These are phyloP conservation scores for Hippocampus guttulatus DNA, from an alignment of 2,113 vertebrate genomes.

Conservation along the genomic window DNA sequence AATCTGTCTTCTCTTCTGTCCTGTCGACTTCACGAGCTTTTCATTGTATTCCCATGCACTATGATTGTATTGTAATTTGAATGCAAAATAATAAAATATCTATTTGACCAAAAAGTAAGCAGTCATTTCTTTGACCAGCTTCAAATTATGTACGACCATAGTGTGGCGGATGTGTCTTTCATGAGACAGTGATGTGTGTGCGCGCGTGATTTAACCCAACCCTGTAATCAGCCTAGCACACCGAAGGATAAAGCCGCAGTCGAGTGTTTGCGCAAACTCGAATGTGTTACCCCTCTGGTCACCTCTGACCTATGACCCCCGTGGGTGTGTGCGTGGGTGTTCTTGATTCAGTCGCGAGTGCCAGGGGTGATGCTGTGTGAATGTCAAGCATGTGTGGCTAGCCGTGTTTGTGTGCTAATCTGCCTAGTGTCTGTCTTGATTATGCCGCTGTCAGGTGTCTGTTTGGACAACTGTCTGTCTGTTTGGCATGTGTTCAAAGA, in stretches of 20 bases:
- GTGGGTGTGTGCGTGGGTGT: slow-evolving; percentile 22
- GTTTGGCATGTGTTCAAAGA: slow-evolving; percentile 54
- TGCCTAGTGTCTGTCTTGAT: slow-evolving; percentile 64
- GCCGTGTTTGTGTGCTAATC: slow-evolving; percentile 61
- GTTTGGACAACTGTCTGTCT: slow-evolving; percentile 58
- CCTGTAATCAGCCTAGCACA: slow-evolving; percentile 57
- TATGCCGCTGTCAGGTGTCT: slow-evolving; percentile 61
- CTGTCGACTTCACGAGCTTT: slow-evolving; percentile 33
- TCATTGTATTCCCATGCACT: slow-evolving; percentile 65
- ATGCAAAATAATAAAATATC: slow-evolving; percentile 68
- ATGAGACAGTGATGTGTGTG: slow-evolving; percentile 16
- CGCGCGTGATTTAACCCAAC: slow-evolving; percentile 53
- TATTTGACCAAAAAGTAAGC: slow-evolving; percentile 60
- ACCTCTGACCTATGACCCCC: slow-evolving; percentile 47
- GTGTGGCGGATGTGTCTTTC: slow-evolving; percentile 61
- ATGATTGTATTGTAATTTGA: slow-evolving; percentile 77
- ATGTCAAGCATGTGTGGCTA: slow-evolving; percentile 51
- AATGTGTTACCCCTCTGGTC: slow-evolving; percentile 43
- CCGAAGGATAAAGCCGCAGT: slow-evolving; percentile 48
- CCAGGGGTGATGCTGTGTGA: slow-evolving; percentile 45
- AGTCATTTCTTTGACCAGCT: slow-evolving; percentile 62
- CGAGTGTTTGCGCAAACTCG: slow-evolving; percentile 44
- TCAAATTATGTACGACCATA: slow-evolving; percentile 74
- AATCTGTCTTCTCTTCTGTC: slow-evolving; percentile 46
- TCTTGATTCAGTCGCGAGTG: slow-evolving; percentile 28